These are phyloP conservation scores for Callorhinus ursinus DNA, from an alignment of 2,113 vertebrate species.

Conservation along the genomic window DNA sequence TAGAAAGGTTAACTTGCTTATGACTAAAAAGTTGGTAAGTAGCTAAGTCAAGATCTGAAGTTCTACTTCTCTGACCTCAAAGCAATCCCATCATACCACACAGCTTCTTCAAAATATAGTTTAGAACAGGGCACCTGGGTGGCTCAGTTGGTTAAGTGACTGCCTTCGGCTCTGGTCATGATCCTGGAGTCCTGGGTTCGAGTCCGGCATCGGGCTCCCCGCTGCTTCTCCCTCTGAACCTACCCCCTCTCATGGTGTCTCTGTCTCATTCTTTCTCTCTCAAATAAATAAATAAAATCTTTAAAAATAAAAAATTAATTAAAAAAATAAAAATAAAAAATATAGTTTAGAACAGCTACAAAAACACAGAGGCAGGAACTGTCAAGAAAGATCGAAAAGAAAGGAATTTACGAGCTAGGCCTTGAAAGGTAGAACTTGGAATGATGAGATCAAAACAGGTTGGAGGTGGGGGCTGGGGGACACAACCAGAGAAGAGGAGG, in stretches of 20 bases:
- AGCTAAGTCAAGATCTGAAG: not conserved
- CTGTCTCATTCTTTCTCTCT: no score
- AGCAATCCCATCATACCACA: not conserved
- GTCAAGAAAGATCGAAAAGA: not conserved
- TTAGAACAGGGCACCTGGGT: no score
- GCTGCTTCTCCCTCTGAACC: no score
- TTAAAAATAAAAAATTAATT: no score
- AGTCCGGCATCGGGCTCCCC: no score
- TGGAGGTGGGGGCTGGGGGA: not conserved
- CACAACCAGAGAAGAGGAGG: not conserved
- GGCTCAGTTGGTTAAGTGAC: no score
- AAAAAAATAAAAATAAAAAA: not conserved
- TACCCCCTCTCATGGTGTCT: no score
- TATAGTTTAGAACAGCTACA: not conserved
- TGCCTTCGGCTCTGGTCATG: no score
- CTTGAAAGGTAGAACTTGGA: not conserved
- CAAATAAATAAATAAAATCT: no score
- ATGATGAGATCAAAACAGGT: not conserved
- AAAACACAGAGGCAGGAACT: not conserved
- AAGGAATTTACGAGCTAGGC: not conserved
- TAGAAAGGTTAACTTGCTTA: slow-evolving; percentile 9
- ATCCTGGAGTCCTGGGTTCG: no score
- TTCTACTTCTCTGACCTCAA: not conserved
- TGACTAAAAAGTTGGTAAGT: not conserved
- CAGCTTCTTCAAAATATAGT: not conserved